Evolutionary conservation across 1,140 invertebrate genomes (phyloP).

Genomic region (Brachystomella parvula): DNA sequence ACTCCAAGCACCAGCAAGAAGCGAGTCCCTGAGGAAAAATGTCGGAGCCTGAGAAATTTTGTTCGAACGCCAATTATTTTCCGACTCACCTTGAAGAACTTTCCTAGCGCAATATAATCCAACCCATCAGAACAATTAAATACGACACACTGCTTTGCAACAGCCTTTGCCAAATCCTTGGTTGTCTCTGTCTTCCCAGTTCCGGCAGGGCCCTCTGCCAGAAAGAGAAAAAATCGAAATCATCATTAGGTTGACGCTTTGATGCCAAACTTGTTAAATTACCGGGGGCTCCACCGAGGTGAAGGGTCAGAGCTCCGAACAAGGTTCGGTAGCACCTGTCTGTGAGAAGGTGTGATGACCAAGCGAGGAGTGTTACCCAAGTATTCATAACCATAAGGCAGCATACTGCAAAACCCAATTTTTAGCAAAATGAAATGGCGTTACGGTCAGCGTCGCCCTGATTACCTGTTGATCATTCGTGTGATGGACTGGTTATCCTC

Average conservation of each 20-base stretch:
- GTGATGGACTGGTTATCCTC: constrained; percentile 65
- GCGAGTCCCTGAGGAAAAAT: constrained; percentile 62
- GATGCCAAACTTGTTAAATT: constrained; percentile 21
- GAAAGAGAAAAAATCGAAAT: not conserved
- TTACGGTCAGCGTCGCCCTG: no score
- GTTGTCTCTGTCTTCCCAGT: constrained; percentile 93
- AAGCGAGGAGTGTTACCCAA: constrained; percentile 72
- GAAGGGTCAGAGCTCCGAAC: constrained; percentile 78
- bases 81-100: constrained; percentile 75
- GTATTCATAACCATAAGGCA: constrained; percentile 91
- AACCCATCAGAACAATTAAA: constrained; percentile 92
- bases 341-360: constrained; percentile 79
- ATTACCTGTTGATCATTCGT: constrained; percentile 90
- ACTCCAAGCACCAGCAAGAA: constrained; percentile 90
- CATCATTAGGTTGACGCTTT: constrained; percentile 41
- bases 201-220: constrained; percentile 48
- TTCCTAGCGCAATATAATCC: constrained; percentile 86
- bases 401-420: no score
- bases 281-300: constrained; percentile 44
- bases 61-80: not conserved
- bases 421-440: no score
- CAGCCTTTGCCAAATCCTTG: constrained; percentile 91
- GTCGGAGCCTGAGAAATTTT: not conserved
- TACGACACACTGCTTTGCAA: constrained; percentile 92
- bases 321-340: constrained; percentile 87